These are phyloP conservation scores for Corythoichthys intestinalis DNA, from an alignment of 2,113 vertebrate genomes.

Conservation along the genomic window DNA sequence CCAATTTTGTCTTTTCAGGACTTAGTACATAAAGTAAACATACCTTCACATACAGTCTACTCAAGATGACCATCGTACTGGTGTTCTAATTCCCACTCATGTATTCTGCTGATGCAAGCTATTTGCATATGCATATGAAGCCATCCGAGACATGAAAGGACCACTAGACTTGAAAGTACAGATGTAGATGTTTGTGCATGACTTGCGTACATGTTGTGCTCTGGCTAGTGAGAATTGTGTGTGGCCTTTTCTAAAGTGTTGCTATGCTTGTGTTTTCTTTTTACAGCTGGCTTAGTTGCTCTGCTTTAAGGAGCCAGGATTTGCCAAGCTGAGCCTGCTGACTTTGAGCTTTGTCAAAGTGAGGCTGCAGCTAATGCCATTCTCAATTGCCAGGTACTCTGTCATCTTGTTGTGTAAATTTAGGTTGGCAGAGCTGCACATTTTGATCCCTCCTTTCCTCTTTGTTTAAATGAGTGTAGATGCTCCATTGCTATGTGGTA, in stretches of 20 bases:
- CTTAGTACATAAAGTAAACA: not conserved
- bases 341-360: slow-evolving; percentile 46
- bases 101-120: slow-evolving; percentile 10
- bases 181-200: slow-evolving; percentile 26
- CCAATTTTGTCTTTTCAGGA: not conserved
- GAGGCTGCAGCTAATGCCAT: slow-evolving; percentile 42
- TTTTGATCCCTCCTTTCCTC: slow-evolving; percentile 12
- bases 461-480: slow-evolving; percentile 15
- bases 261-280: slow-evolving; percentile 35
- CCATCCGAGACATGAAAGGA: slow-evolving; percentile 10
- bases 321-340: slow-evolving; percentile 28
- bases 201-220: slow-evolving; percentile 19
- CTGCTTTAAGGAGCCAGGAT: slow-evolving; percentile 35
- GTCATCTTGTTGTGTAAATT: slow-evolving; percentile 23
- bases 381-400: slow-evolving; percentile 43
- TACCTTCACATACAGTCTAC: not conserved
- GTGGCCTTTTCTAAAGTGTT: slow-evolving; percentile 18
- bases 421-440: slow-evolving; percentile 10
- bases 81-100: slow-evolving; percentile 8
- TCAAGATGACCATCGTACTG: not conserved
- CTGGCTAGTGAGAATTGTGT: slow-evolving; percentile 22
- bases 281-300: slow-evolving; percentile 32
- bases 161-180: slow-evolving; percentile 11
- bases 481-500: slow-evolving; percentile 5
- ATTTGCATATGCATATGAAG: slow-evolving; percentile 24